phyloP scores from a whole-genome alignment of 2,888 invertebrate genomes.

The Apocheima hispidaria region DNA sequence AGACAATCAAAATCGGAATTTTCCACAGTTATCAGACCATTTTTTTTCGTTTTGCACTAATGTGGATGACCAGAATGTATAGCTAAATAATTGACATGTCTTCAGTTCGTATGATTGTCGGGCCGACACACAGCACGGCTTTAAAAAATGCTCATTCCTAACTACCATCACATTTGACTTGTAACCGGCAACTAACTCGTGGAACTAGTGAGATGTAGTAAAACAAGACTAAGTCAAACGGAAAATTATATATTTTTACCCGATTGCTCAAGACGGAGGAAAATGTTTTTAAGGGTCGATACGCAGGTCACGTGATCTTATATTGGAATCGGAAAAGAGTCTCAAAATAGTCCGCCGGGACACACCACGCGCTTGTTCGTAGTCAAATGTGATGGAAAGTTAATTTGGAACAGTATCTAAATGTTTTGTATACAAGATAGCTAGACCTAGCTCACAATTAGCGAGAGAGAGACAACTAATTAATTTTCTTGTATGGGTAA shows the following conservation, averaged over 20 bases:
- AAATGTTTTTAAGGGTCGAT: too few relatives aligned
- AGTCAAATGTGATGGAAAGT: constrained; percentile 3
- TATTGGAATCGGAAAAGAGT: background rate
- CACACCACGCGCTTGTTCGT: background rate
- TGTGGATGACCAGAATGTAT: constrained; percentile 3
- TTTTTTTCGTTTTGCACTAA: background rate
- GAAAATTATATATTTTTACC: too few relatives aligned
- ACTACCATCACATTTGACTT: constrained; percentile 16
- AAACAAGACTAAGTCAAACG: too few relatives aligned
- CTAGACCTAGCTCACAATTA: background rate
- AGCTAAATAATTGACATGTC: constrained; percentile 24
- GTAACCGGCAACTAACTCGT: background rate
- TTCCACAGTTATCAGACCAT: background rate
- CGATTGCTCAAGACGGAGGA: too few relatives aligned
- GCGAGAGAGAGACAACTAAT: background rate
- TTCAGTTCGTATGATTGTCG: constrained; percentile 17
- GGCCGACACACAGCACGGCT: constrained; percentile 12
- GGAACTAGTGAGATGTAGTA: background rate
- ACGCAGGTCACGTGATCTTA: too few relatives aligned
- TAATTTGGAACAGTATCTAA: constrained; percentile 10
- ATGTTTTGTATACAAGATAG: constrained; percentile 2
- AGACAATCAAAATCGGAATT: background rate
- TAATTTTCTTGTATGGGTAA: too few relatives aligned
- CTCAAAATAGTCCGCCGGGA: background rate
- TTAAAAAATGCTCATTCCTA: constrained; percentile 4